Conservation (phyloP, 2,888 invertebrate genomes). For the Mongoloraphidia duomilia region DNA sequence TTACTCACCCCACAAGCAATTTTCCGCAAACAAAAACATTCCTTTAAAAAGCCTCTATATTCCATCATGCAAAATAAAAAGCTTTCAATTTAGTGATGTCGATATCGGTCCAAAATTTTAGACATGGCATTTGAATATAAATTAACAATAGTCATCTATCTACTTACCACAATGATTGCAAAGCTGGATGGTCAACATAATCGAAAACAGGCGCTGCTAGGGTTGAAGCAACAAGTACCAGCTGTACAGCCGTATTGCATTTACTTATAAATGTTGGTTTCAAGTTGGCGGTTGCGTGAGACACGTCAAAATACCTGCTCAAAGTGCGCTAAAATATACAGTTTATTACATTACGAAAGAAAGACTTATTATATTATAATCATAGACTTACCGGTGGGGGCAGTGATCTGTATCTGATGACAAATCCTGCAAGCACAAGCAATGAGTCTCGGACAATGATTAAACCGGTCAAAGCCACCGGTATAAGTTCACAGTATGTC, state of each 20-base stretch:
- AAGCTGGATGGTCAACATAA: conserved; percentile 63
- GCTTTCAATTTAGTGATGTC: neutral
- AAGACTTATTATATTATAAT: conserved; percentile 1
- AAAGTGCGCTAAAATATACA: conserved; percentile 58
- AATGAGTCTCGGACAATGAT: conserved; percentile 74
- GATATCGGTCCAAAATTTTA: neutral
- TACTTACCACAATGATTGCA: conserved; percentile 59
- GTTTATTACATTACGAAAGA: neutral
- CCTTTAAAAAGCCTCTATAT: too few species aligned
- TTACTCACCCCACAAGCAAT: too few species aligned
- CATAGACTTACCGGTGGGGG: conserved; percentile 65
- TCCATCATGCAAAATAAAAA: neutral
- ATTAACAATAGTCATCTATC: neutral
- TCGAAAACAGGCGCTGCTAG: conserved; percentile 84
- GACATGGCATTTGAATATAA: neutral
- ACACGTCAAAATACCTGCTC: conserved; percentile 79
- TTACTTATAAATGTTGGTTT: conserved; percentile 89
- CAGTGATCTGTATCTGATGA: conserved; percentile 79
- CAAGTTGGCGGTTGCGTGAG: conserved; percentile 81
- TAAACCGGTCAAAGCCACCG: conserved; percentile 61
- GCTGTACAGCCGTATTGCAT: conserved; percentile 84
- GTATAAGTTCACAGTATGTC: conserved; percentile 74
- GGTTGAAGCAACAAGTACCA: conserved; percentile 71
- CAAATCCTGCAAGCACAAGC: conserved; percentile 72
- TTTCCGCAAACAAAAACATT: too few species aligned